Evolutionary conservation across 2,888 invertebrate genomes (phyloP).

Genomic region (Xylocampa areola): DNA sequence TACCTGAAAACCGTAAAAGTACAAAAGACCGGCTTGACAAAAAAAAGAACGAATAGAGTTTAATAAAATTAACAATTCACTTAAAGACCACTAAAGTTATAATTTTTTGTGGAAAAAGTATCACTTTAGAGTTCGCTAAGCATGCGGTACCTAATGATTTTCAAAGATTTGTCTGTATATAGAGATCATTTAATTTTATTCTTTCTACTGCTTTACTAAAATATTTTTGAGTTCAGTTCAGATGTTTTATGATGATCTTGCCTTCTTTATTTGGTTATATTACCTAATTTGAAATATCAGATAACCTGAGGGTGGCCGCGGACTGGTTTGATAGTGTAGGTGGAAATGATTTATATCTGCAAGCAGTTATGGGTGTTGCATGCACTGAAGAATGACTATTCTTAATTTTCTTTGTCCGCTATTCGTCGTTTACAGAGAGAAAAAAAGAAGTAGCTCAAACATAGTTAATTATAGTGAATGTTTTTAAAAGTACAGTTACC

Average conservation of each 20-base stretch:
- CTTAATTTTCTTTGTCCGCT: not conserved
- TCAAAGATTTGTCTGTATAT: too few relatives aligned
- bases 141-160: too few relatives aligned
- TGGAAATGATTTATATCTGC: not conserved
- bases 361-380: not conserved
- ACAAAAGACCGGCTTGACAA: constrained; percentile 22
- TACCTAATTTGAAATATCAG: too few relatives aligned
- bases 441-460: constrained; percentile 9
- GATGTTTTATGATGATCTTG: too few relatives aligned
- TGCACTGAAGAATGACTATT: not conserved
- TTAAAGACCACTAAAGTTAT: constrained; percentile 1
- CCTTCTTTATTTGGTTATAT: too few relatives aligned
- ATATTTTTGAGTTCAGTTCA: too few relatives aligned
- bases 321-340: constrained; percentile 1
- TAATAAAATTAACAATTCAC: constrained; percentile 39
- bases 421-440: not conserved
- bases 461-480: constrained; percentile 27
- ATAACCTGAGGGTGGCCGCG: not conserved
- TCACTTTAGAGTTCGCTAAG: too few relatives aligned
- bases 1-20: constrained; percentile 36
- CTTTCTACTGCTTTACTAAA: too few relatives aligned
- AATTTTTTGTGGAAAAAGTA: too few relatives aligned
- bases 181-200: too few relatives aligned
- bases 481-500: constrained; percentile 24
- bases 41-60: constrained; percentile 13